Conservation (phyloP, 2,113 vertebrate genomes). For the Rhegmatorhina hoffmannsi region DNA sequence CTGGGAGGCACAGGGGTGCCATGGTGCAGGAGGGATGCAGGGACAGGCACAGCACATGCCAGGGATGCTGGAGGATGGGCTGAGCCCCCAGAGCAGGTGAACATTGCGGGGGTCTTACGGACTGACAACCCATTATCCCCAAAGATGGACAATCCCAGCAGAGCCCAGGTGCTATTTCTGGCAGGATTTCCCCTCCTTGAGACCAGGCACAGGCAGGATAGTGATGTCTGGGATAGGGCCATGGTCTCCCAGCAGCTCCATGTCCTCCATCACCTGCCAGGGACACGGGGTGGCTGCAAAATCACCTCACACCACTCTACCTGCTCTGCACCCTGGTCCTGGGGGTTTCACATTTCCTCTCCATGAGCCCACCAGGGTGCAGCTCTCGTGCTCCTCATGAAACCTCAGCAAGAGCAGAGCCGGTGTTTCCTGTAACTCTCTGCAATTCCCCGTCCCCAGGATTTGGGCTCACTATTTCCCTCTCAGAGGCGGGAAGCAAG, state of each 20-base stretch:
- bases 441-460: fast-evolving
- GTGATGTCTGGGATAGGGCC: background rate
- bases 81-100: background rate
- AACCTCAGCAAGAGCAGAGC: background rate
- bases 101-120: fast-evolving
- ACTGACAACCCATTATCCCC: fast-evolving
- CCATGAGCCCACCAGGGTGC: fast-evolving
- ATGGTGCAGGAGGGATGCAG: fast-evolving
- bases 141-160: fast-evolving
- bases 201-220: fast-evolving
- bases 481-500: background rate
- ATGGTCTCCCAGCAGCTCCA: too few species aligned
- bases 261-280: background rate
- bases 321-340: background rate
- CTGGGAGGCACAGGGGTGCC: background rate
- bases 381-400: background rate
- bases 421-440: background rate
- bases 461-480: background rate
- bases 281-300: background rate
- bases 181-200: background rate
- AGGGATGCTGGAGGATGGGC: background rate
- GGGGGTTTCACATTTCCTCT: background rate
- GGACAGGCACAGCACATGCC: fast-evolving
- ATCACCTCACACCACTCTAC: background rate
- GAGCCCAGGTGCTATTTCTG: background rate